Percentiles rank a stretch among this genome's conserved stretches.
These are phyloP conservation scores for Bombus superbus DNA, from an alignment of 1,140 invertebrate genomes.

Conservation along the genomic window DNA sequence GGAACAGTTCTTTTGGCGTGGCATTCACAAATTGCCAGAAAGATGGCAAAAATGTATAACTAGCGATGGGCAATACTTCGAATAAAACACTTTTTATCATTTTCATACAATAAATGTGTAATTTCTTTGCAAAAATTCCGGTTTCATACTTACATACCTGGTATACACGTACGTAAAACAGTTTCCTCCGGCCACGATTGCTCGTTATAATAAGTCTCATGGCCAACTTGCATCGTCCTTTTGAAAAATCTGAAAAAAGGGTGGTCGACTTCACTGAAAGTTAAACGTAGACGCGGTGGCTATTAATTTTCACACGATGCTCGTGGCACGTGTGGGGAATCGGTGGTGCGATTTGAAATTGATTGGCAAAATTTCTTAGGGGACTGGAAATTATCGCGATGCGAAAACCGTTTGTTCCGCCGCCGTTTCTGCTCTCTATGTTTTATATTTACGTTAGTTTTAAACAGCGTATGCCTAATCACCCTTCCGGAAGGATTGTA, in stretches of 20 bases:
- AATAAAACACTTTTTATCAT: too few relatives aligned
- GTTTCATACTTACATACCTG: too few relatives aligned
- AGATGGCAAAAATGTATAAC: too few relatives aligned
- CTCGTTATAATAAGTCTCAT: background rate
- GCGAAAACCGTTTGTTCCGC: too few relatives aligned
- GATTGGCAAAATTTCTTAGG: background rate
- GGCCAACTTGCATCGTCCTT: background rate
- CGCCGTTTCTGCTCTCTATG: too few relatives aligned
- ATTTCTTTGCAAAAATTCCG: too few relatives aligned
- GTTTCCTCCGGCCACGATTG: background rate
- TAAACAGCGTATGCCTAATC: accelerated
- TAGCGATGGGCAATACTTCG: too few relatives aligned
- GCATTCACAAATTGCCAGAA: too few relatives aligned
- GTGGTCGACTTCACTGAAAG: background rate
- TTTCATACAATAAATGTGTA: too few relatives aligned
- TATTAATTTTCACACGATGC: background rate
- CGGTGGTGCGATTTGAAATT: background rate
- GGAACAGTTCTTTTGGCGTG: too few relatives aligned
- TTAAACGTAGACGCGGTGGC: background rate
- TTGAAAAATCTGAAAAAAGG: background rate
- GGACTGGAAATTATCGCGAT: background rate
- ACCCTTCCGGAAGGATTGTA: accelerated
- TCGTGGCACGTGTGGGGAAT: background rate
- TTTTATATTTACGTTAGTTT: too few relatives aligned
- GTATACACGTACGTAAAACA: background rate